These are phyloP conservation scores for Forficula auricularia DNA, from an alignment of 1,140 invertebrate species.

Conservation along the genomic window DNA sequence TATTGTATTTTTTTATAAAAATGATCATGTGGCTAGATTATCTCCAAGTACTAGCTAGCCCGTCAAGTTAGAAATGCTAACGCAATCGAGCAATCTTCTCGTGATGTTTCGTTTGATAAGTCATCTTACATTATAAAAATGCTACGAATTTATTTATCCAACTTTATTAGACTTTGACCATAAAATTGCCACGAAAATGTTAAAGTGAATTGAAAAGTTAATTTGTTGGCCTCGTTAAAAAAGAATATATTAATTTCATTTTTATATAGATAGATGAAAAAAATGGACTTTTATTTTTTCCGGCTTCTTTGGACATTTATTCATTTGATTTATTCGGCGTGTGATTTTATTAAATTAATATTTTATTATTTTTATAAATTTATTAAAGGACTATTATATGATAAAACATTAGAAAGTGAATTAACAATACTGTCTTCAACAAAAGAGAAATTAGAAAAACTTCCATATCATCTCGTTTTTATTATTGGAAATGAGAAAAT, in stretches of 20 bases:
- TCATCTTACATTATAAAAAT: not conserved
- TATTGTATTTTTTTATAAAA: too few species aligned
- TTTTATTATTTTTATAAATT: constrained; percentile 1
- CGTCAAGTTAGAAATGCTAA: too few species aligned
- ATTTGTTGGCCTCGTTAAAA: not conserved
- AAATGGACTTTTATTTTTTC: constrained; percentile 7
- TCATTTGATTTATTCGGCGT: constrained; percentile 5
- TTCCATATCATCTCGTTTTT: constrained; percentile 29
- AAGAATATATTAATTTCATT: not conserved
- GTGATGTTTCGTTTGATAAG: not conserved
- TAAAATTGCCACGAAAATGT: not conserved
- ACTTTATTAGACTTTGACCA: not conserved
- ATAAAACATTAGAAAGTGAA: constrained; percentile 5
- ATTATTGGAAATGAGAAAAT: constrained; percentile 30
- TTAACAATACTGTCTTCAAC: constrained; percentile 4
- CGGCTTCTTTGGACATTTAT: constrained; percentile 2
- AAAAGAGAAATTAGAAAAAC: constrained; percentile 7
- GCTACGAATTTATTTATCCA: not conserved
- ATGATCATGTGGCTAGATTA: too few species aligned
- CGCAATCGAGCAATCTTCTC: too few species aligned
- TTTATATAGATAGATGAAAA: not conserved
- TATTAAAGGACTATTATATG: not conserved
- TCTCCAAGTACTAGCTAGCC: too few species aligned
- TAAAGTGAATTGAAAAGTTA: not conserved
- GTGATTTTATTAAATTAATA: constrained; percentile 4